phyloP scores from a whole-genome alignment of 1,140 invertebrate species.

The Euwallacea fornicatus region DNA sequence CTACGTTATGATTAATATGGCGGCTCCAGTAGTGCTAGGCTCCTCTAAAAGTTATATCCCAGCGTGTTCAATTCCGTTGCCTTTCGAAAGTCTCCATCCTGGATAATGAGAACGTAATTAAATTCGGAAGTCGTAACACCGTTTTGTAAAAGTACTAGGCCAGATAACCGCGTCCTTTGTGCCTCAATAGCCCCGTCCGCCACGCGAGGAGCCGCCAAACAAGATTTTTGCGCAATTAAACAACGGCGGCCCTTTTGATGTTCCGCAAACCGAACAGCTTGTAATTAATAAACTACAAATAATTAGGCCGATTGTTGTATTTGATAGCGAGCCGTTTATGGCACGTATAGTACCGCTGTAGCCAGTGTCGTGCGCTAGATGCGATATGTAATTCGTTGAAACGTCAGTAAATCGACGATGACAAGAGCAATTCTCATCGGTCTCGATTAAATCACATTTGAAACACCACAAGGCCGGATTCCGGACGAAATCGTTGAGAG shows the following conservation, averaged over 20 bases:
- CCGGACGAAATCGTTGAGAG: background rate
- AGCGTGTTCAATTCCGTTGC: too few species aligned
- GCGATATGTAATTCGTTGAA: background rate
- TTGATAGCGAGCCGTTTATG: constrained; percentile 8
- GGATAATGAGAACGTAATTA: too few species aligned
- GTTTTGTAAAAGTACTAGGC: too few species aligned
- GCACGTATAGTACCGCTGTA: background rate
- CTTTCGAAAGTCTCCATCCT: too few species aligned
- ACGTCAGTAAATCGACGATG: constrained; percentile 1
- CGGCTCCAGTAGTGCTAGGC: too few species aligned
- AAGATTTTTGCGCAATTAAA: background rate
- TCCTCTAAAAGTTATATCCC: too few species aligned
- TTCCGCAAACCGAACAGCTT: background rate
- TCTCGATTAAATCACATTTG: constrained; percentile 9
- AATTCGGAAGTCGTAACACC: too few species aligned
- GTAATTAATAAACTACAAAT: constrained; percentile 11
- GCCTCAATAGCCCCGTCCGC: too few species aligned
- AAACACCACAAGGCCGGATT: constrained; percentile 17
- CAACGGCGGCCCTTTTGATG: constrained; percentile 4
- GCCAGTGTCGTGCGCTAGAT: background rate
- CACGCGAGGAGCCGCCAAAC: too few species aligned
- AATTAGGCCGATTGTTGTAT: constrained; percentile 14
- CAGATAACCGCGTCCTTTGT: too few species aligned
- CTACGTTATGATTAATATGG: too few species aligned
- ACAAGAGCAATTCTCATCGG: background rate